Base-by-base conservation (phyloP, 2,797 vertebrate species). In the Cetoscarus ocellatus region DNA sequence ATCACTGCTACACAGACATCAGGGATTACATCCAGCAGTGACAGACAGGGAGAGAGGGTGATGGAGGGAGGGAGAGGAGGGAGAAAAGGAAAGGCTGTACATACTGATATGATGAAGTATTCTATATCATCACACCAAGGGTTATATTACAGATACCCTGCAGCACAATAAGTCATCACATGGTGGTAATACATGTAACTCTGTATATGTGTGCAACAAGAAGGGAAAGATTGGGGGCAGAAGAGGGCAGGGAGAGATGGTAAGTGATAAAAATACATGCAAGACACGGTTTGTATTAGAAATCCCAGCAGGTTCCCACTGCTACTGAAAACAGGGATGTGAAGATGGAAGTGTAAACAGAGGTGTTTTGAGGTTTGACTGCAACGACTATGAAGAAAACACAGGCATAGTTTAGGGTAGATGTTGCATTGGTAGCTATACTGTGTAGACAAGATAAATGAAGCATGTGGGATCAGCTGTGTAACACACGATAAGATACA, bases 1-100 rank as follows among this genome's bases (percentile, higher is more conserved):
- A 91, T 92, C 89, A 70, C 70, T 49, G 60, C 79, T 42, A 60
- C 56, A 61, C 91, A 92, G 86, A 80, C 87, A 81, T 67, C 61
- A 42, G 56, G 90, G 91, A 93, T 93, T 93, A 93, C n/a, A 86
- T 75, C 89, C 86, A 89, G 65, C 86, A 82, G 86, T 85, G 88
- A 89, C n/a, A 56, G 55, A 71, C 63, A 53, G 65, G 71, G 53
- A 69, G 50, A 67, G 66, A 48, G 62, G 60, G 54, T 9, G 68
- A 62, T 56, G 49, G 27, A 45, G 60, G 42, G 59, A 57, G 75
- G 34, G 74, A 39, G 56, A 19, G 17, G 38, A 51, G 74, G 42
- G 57, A 61, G 69, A 17, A 51, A 48, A 36, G 50, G 49, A 67
- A 54, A 15, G 80, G 52, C 60, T 77, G 74, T 77, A 64, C 61